phyloP scores from a whole-genome alignment of 2,888 invertebrate genomes.

The Lasioglossum calceatum region DNA sequence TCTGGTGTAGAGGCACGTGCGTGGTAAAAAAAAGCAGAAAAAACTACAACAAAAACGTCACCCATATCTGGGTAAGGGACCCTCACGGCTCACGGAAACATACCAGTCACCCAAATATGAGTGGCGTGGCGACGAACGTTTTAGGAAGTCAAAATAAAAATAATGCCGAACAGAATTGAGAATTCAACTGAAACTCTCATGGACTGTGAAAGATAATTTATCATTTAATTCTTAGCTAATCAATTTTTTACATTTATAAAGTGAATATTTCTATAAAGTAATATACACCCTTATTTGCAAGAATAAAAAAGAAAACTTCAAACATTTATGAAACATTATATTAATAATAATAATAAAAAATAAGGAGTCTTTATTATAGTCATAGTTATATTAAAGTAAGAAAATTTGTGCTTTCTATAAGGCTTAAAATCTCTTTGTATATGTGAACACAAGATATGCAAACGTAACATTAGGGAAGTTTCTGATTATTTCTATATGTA shows the following conservation, averaged over 20 bases:
- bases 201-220: not conserved
- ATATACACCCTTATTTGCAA: not conserved
- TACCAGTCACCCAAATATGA: no score
- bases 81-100: no score
- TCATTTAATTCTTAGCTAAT: no score
- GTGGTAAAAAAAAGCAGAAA: no score
- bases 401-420: constrained; percentile 3
- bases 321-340: not conserved
- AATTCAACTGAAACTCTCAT: not conserved
- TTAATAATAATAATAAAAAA: not conserved
- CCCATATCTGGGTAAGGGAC: no score
- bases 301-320: not conserved
- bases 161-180: not conserved
- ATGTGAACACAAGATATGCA: not conserved
- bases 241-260: not conserved
- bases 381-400: constrained; percentile 2
- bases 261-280: not conserved
- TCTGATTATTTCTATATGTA: constrained; percentile 1
- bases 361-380: not conserved
- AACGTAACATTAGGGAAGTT: not conserved
- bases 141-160: not conserved
- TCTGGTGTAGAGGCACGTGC: no score
- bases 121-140: no score
- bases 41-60: no score
- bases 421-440: constrained; percentile 15